These are phyloP conservation scores for Sebastes matsubarae DNA, from an alignment of 2,797 vertebrate species.

Conservation along the genomic window DNA sequence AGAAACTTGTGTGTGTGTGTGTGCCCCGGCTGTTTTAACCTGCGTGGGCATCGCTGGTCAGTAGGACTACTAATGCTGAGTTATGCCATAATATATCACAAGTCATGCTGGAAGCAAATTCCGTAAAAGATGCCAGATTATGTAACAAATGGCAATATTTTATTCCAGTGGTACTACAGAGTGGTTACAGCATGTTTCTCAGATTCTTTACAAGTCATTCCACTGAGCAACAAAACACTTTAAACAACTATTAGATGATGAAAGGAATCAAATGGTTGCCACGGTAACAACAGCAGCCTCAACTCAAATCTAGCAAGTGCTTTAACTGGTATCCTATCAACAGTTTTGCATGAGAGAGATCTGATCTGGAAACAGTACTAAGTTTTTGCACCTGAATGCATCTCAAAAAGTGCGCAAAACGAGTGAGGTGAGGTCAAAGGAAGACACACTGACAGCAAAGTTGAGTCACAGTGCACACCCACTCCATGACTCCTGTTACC, in stretches of 20 bases:
- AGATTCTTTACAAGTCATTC: slow-evolving; percentile 20
- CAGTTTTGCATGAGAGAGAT: slow-evolving; percentile 6
- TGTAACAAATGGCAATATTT: slow-evolving; percentile 51
- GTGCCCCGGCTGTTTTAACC: slow-evolving; percentile 16
- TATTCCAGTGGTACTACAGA: slow-evolving; percentile 14
- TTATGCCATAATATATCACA: slow-evolving; percentile 31
- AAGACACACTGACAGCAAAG: not conserved
- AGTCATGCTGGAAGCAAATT: slow-evolving; percentile 11
- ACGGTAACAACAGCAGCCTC: slow-evolving; percentile 54
- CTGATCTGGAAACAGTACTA: slow-evolving; percentile 11
- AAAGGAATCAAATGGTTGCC: slow-evolving; percentile 47
- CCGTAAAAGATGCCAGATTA: slow-evolving; percentile 38
- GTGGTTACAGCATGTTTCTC: slow-evolving; percentile 16
- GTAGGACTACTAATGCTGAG: slow-evolving; percentile 26
- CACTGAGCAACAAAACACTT: slow-evolving; percentile 19
- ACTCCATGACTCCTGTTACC: slow-evolving; percentile 8
- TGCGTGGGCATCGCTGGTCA: slow-evolving; percentile 40
- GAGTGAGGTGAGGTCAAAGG: slow-evolving; percentile 5
- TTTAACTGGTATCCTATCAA: slow-evolving; percentile 31
- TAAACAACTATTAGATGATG: slow-evolving; percentile 11
- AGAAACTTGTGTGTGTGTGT: slow-evolving; percentile 12
- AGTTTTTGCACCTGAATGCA: not conserved
- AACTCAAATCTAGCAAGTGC: slow-evolving; percentile 13
- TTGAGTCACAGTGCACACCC: slow-evolving; percentile 10
- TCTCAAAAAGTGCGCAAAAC: not conserved